phyloP scores from a whole-genome alignment of 2,113 vertebrate genomes.

The Xiphophorus couchianus region DNA sequence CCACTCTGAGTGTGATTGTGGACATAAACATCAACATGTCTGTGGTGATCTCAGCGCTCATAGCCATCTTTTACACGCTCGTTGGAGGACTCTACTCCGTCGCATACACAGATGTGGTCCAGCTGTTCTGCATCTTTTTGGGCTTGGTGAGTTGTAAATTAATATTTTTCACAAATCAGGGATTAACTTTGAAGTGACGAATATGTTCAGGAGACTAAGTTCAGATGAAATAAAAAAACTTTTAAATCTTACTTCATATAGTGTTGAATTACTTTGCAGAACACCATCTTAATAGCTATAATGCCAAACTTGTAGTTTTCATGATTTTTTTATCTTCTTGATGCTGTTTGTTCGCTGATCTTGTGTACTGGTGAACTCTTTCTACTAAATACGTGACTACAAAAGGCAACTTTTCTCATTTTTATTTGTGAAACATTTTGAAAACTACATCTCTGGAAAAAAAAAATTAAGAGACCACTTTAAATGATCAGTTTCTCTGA shows the following conservation, averaged over 20 bases:
- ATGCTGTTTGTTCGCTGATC: too few relatives aligned
- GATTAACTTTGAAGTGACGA: not conserved
- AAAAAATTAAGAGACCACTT: too few relatives aligned
- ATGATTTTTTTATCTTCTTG: too few relatives aligned
- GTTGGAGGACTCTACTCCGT: slow-evolving; percentile 96
- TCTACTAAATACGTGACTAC: too few relatives aligned
- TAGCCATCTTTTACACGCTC: slow-evolving; percentile 93
- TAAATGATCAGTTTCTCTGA: too few relatives aligned
- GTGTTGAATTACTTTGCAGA: too few relatives aligned
- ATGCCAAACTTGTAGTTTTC: not conserved
- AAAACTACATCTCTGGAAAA: not conserved
- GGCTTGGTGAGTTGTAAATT: slow-evolving; percentile 87
- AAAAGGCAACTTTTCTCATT: not conserved
- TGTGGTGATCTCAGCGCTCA: slow-evolving; percentile 90
- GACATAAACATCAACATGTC: slow-evolving; percentile 89
- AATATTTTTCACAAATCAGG: not conserved
- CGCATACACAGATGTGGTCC: slow-evolving; percentile 96
- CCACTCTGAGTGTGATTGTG: slow-evolving; percentile 96
- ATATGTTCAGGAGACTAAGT: not conserved
- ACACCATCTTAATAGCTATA: too few relatives aligned
- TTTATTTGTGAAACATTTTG: not conserved
- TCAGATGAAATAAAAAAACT: too few relatives aligned
- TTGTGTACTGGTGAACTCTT: too few relatives aligned
- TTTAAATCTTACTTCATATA: too few relatives aligned
- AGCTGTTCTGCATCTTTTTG: slow-evolving; percentile 96